A percentile compares a stretch with the other conserved stretches of the same genome.
phyloP scores from a whole-genome alignment of 1,140 invertebrate genomes.

The Pseudomyrmex pallidus region DNA sequence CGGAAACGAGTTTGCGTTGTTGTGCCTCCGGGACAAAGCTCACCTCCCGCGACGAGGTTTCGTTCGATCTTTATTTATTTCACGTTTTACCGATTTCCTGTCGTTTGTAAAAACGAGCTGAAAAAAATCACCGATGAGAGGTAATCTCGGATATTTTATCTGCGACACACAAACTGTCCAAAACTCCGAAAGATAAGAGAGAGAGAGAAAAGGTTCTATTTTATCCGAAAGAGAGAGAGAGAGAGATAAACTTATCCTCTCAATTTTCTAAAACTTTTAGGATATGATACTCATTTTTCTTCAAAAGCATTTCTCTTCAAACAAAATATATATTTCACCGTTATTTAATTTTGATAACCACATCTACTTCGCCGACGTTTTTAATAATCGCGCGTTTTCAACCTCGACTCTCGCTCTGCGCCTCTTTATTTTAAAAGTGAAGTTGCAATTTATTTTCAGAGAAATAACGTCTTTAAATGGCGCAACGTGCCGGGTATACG shows the following conservation, averaged over 20 bases:
- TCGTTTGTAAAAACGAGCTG: neutral
- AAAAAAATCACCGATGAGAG: neutral
- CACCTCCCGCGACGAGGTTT: neutral
- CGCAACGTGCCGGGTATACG: neutral
- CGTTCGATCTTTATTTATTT: constrained; percentile 22
- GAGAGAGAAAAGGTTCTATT: neutral
- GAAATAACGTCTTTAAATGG: neutral
- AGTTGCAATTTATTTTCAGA: neutral
- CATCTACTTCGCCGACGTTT: too few species aligned
- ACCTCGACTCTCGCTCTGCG: too few species aligned
- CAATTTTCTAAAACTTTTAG: too few species aligned
- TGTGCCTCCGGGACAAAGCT: constrained; percentile 8
- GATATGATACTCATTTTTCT: too few species aligned
- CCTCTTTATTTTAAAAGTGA: too few species aligned
- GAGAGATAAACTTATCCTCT: too few species aligned
- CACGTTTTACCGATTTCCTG: neutral
- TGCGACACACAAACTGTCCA: neutral
- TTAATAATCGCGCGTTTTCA: too few species aligned
- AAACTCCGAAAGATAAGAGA: neutral
- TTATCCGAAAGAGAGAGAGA: too few species aligned
- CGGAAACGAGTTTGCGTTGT: neutral
- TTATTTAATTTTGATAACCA: too few species aligned
- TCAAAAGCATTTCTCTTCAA: too few species aligned
- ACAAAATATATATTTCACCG: too few species aligned
- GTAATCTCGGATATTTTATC: neutral